These are phyloP conservation scores for Calliopsis andreniformis DNA, from an alignment of 1,140 invertebrate genomes.

Conservation along the genomic window DNA sequence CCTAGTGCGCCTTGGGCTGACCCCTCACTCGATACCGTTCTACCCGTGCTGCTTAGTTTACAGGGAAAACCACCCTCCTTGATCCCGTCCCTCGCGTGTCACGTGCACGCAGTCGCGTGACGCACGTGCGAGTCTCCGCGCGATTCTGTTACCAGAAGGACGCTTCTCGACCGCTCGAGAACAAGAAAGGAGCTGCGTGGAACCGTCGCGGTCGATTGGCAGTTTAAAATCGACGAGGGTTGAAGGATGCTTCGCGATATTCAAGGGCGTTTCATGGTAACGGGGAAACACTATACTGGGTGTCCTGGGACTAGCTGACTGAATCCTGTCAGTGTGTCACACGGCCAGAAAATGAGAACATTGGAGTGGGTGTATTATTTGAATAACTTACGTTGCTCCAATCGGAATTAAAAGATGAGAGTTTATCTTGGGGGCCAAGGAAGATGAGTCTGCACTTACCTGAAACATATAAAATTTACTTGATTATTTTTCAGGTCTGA, in stretches of 20 bases:
- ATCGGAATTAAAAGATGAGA: no score
- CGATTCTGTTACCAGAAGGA: slow-evolving; percentile 72
- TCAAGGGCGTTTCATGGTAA: neutral
- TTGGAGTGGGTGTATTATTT: no score
- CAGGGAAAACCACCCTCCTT: slow-evolving; percentile 67
- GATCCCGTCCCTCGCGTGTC: slow-evolving; percentile 66
- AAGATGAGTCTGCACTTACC: neutral
- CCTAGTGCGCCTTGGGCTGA: slow-evolving; percentile 61
- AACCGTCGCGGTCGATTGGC: slow-evolving; percentile 11
- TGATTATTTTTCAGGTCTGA: neutral
- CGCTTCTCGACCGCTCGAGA: slow-evolving; percentile 42
- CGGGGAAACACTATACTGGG: no score
- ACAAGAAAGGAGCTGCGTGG: neutral
- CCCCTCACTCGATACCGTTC: slow-evolving; percentile 55
- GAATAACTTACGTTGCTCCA: no score
- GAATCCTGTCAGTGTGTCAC: no score
- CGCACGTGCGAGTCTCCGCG: slow-evolving; percentile 57
- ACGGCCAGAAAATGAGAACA: no score
- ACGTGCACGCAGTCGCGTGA: slow-evolving; percentile 63
- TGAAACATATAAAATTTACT: slow-evolving; percentile 7
- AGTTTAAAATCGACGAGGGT: slow-evolving; percentile 19
- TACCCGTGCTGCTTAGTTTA: slow-evolving; percentile 73
- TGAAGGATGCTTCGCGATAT: neutral
- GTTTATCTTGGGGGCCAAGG: no score
- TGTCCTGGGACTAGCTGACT: no score